These are phyloP conservation scores for Etheostoma cragini DNA, from an alignment of 2,113 vertebrate genomes.

Conservation along the genomic window DNA sequence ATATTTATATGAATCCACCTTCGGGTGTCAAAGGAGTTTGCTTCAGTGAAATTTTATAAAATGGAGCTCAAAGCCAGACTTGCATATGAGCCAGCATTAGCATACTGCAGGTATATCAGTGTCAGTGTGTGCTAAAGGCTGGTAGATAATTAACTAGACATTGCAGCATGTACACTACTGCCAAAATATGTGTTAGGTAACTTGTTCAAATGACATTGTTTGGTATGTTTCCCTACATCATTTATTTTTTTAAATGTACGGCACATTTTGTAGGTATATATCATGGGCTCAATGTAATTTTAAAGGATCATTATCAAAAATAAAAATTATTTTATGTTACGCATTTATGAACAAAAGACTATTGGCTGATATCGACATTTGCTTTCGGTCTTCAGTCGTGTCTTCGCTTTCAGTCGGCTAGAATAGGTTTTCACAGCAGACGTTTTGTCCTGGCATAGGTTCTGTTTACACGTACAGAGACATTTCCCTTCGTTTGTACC, in stretches of 20 bases:
- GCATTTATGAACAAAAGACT: background rate
- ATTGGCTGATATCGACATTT: background rate
- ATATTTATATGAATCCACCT: too few relatives aligned
- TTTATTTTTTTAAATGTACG: too few relatives aligned
- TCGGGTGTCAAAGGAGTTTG: background rate
- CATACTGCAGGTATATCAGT: background rate
- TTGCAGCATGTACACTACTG: background rate
- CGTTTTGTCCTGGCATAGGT: background rate
- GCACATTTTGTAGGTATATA: too few relatives aligned
- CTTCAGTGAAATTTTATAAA: background rate
- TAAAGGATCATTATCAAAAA: background rate
- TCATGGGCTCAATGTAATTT: background rate
- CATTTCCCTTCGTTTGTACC: too few relatives aligned
- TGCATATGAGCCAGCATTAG: too few relatives aligned
- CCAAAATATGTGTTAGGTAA: background rate
- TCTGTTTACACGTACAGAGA: too few relatives aligned
- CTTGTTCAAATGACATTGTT: background rate
- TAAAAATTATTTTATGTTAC: background rate
- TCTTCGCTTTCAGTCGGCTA: too few relatives aligned
- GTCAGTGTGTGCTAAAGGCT: background rate
- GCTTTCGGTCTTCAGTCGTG: too few relatives aligned
- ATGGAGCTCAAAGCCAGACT: background rate
- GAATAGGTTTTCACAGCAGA: background rate
- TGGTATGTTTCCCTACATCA: background rate
- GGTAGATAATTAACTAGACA: background rate